phyloP scores from a whole-genome alignment of 1,140 invertebrate species.

The Dendroctonus ponderosae region DNA sequence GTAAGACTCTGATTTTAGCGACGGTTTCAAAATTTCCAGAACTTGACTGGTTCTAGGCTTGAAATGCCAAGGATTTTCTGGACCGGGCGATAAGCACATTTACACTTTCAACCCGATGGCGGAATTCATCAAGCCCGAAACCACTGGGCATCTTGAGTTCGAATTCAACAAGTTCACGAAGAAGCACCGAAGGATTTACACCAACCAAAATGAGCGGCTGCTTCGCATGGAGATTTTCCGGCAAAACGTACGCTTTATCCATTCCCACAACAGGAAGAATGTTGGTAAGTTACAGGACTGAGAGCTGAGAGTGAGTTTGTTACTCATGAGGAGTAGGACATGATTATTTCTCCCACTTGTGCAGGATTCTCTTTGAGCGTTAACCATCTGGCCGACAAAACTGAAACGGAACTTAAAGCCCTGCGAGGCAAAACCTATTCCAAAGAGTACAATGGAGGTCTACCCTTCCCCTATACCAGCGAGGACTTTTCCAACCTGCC shows the following conservation, averaged over 20 bases:
- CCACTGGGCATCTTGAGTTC: constrained; percentile 70
- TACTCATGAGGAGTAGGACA: background rate
- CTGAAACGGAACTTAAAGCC: constrained; percentile 74
- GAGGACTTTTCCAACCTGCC: constrained; percentile 57
- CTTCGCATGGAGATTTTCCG: constrained; percentile 78
- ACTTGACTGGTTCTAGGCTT: constrained; percentile 57
- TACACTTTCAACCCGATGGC: constrained; percentile 90
- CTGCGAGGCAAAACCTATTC: constrained; percentile 73
- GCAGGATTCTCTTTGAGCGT: constrained; percentile 72
- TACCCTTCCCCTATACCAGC: constrained; percentile 72
- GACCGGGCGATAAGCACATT: constrained; percentile 74
- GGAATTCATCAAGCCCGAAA: constrained; percentile 76
- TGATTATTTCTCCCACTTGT: constrained; percentile 34
- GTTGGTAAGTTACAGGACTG: constrained; percentile 28
- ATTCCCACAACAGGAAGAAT: constrained; percentile 45
- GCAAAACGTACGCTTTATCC: constrained; percentile 76
- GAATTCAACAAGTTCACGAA: constrained; percentile 77
- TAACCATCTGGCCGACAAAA: constrained; percentile 88
- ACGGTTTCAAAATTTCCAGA: background rate
- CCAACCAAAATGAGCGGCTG: constrained; percentile 63
- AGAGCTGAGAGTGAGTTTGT: no score
- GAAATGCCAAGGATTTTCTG: constrained; percentile 80
- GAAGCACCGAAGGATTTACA: constrained; percentile 73
- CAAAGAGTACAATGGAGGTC: constrained; percentile 69
- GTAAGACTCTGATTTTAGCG: constrained; percentile 48